Conservation (phyloP, 2,888 invertebrate species). For the Drosophila limbata region DNA sequence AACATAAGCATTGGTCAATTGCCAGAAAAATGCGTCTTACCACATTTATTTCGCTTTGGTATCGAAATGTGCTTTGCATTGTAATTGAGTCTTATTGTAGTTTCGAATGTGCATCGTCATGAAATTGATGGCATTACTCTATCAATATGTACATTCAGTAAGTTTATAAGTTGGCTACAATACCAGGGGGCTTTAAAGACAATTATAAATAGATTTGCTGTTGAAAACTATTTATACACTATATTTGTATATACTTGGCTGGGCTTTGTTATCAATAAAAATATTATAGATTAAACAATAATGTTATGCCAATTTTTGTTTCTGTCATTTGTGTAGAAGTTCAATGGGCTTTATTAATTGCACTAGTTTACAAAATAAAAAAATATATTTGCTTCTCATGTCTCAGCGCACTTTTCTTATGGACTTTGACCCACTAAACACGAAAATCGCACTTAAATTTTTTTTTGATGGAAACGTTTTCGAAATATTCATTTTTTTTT, state of each 20-base stretch:
- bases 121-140: conserved; percentile 6
- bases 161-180: conserved; percentile 1
- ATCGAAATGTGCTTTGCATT: conserved; percentile 39
- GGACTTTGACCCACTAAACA: too few relatives aligned
- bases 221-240: conserved; percentile 43
- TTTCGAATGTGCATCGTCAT: conserved; percentile 43
- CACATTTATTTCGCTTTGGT: background rate
- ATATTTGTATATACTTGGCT: background rate
- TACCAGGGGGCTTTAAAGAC: conserved; percentile 4
- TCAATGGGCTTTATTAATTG: too few relatives aligned
- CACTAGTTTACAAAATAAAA: too few relatives aligned
- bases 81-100: conserved; percentile 27
- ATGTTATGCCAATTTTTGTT: background rate
- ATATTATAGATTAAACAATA: conserved; percentile 29
- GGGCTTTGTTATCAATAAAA: conserved; percentile 3
- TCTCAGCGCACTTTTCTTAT: too few relatives aligned
- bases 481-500: too few relatives aligned
- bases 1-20: conserved; percentile 14
- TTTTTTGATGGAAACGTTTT: too few relatives aligned
- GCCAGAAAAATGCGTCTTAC: conserved; percentile 6
- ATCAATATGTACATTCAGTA: conserved; percentile 1
- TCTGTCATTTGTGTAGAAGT: background rate
- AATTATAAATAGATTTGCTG: conserved; percentile 57
- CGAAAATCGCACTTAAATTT: too few relatives aligned
- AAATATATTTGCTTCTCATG: too few relatives aligned